A percentile compares a stretch with the other conserved stretches of the same genome.
Conservation (phyloP, 2,113 vertebrate species). For the Neofelis nebulosa region DNA sequence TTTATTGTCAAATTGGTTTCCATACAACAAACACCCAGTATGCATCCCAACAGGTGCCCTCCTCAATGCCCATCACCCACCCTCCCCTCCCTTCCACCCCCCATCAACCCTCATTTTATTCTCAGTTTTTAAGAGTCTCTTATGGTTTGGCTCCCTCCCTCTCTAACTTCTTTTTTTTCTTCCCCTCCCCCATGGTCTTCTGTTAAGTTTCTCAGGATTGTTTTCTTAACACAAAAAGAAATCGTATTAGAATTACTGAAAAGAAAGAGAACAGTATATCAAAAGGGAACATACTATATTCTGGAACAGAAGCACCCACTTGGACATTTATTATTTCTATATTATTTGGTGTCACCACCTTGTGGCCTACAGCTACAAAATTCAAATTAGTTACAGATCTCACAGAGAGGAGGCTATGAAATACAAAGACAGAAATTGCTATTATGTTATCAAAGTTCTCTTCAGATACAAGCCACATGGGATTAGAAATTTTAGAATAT, state of each 20-base stretch:
- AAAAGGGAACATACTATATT: neutral
- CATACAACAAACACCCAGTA: too few relatives aligned
- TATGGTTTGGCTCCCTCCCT: too few relatives aligned
- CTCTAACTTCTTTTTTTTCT: too few relatives aligned
- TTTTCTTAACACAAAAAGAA: neutral
- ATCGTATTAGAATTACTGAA: neutral
- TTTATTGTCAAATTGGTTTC: too few relatives aligned
- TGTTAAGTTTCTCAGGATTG: neutral
- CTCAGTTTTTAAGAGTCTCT: too few relatives aligned
- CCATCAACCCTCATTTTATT: too few relatives aligned
- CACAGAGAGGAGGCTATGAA: conserved; percentile 83
- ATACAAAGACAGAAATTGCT: conserved; percentile 82
- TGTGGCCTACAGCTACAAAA: conserved; percentile 78
- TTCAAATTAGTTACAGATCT: conserved; percentile 84
- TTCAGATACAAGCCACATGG: conserved; percentile 87
- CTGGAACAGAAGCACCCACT: conserved; percentile 10
- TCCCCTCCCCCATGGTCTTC: too few relatives aligned
- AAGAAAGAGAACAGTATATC: neutral
- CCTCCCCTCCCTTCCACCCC: too few relatives aligned
- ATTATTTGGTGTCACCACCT: conserved; percentile 80
- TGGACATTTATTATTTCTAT: conserved; percentile 73
- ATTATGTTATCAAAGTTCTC: conserved; percentile 88
- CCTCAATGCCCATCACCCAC: too few relatives aligned
- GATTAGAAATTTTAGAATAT: conserved; percentile 94
- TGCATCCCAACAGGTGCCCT: too few relatives aligned